phyloP scores from a whole-genome alignment of 2,888 invertebrate genomes.

The Acholoe squamosa region DNA sequence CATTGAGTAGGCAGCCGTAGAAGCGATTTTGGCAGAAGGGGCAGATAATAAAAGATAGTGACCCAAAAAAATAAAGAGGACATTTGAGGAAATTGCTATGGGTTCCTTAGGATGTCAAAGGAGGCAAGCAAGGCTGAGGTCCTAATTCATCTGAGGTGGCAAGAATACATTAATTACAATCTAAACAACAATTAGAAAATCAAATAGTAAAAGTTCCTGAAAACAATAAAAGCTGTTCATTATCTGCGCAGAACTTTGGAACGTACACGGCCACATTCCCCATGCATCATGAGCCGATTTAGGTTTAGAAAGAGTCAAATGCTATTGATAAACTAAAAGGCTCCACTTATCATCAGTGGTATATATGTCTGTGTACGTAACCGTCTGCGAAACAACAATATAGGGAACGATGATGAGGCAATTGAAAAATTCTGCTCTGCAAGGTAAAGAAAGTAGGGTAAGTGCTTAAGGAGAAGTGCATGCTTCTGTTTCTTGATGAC shows the following conservation, averaged over 20 bases:
- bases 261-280: background rate
- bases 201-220: background rate
- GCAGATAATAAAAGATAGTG: no score
- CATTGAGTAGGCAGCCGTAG: no score
- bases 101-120: no score
- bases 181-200: background rate
- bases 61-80: no score
- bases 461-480: conserved; percentile 39
- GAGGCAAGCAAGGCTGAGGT: background rate
- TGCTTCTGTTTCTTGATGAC: background rate
- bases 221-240: conserved; percentile 3
- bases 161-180: background rate
- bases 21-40: no score
- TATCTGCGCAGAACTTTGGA: background rate
- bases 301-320: background rate
- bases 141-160: background rate
- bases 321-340: background rate
- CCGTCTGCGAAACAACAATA: conserved; percentile 13
- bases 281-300: background rate
- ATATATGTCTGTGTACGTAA: background rate
- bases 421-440: conserved; percentile 1
- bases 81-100: no score
- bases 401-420: background rate
- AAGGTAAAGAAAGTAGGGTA: conserved; percentile 6
- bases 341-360: background rate